Conservation (phyloP, 2,888 invertebrate genomes). For the Ephialtes manifestator region DNA sequence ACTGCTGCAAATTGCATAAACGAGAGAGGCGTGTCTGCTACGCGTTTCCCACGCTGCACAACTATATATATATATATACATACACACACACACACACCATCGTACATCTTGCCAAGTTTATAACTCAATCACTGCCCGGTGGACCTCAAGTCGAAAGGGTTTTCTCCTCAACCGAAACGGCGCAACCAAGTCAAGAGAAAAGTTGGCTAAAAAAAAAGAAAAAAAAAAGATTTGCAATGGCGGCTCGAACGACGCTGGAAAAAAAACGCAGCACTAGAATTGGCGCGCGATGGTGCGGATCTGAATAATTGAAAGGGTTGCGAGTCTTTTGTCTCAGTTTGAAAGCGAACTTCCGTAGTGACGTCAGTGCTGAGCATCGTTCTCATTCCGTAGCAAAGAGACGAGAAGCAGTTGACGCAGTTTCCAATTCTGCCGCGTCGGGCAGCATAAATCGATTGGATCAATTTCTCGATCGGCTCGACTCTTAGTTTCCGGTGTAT, state of each 20-base stretch:
- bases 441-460: conserved; percentile 66
- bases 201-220: not conserved
- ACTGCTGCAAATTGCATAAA: conserved; percentile 72
- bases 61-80: not conserved
- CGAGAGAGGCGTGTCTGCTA: conserved; percentile 73
- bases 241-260: conserved; percentile 35
- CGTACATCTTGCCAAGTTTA: conserved; percentile 81
- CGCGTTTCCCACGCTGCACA: conserved; percentile 2
- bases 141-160: conserved; percentile 33
- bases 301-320: conserved; percentile 75
- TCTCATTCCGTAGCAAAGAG: conserved; percentile 38
- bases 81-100: no score
- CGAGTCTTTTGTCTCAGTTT: conserved; percentile 70
- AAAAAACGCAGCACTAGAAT: conserved; percentile 21
- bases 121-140: conserved; percentile 80
- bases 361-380: conserved; percentile 56
- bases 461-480: conserved; percentile 65
- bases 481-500: conserved; percentile 68
- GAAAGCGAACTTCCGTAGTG: conserved; percentile 64
- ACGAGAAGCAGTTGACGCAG: conserved; percentile 54
- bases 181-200: not conserved
- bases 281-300: conserved; percentile 60
- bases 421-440: conserved; percentile 25
- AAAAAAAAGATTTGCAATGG: not conserved
- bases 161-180: conserved; percentile 23